Conservation (phyloP, 2,113 vertebrate species). For the Cryptomyrus ogoouensis region DNA sequence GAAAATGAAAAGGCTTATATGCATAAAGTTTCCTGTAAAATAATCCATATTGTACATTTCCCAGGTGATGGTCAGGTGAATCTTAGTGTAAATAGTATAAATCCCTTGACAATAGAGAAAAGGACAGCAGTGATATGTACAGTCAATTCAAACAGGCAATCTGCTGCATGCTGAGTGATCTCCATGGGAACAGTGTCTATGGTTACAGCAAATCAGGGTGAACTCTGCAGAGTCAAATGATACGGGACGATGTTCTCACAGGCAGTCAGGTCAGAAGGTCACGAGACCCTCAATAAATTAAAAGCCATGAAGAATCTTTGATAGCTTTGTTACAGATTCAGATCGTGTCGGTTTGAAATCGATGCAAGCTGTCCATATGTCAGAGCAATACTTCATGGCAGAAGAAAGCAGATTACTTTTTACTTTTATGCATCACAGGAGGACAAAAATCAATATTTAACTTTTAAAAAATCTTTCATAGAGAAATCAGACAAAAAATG, state of each 20-base stretch:
- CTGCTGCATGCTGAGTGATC: neutral
- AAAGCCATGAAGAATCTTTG: neutral
- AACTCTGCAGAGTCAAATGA: neutral
- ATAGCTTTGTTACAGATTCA: neutral
- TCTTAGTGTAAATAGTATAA: neutral
- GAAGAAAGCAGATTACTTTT: neutral
- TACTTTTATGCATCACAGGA: neutral
- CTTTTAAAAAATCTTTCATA: neutral
- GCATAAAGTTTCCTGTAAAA: neutral
- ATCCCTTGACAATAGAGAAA: neutral
- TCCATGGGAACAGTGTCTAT: neutral
- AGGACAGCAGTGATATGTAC: neutral
- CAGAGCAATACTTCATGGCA: neutral
- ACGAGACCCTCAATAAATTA: neutral
- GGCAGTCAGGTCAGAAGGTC: neutral
- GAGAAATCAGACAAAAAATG: neutral
- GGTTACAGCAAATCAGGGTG: neutral
- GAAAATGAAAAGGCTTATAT: neutral
- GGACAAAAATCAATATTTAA: neutral
- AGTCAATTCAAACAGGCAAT: neutral
- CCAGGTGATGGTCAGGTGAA: neutral
- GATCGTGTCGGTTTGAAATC: neutral
- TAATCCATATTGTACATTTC: neutral
- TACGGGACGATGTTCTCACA: neutral
- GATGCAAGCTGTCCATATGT: neutral